Evolutionary conservation across 2,888 invertebrate species (phyloP), one percentile per base, ranked within the genome.

Genomic region (Ferdinandea cuprea): DNA sequence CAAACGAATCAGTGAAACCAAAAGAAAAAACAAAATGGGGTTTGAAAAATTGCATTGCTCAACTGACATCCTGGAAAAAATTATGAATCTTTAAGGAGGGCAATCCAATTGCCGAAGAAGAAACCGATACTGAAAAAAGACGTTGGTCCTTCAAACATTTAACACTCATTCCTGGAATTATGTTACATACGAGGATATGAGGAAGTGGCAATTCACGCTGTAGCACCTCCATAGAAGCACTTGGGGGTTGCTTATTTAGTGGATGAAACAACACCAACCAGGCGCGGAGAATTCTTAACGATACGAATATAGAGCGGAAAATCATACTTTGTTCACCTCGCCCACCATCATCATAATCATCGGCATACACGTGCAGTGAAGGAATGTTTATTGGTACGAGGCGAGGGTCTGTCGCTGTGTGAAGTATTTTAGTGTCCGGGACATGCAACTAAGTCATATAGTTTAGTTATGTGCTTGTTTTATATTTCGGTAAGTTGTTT

Each of bases 291-390:
- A 25, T 25, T 52, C 42, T 52, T 46, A 65, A 56, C 73, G 46
- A 65, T 73, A 19, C 17, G 13, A 68, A 76, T 76, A 50, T 76
- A 50, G 68, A 76, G 59, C 59, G 68, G 68, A 76, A 76, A 68
- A 54, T 37, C 59, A 44, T 68, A 76, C 59, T 68, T 61, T 66
- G 50, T 58, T 58, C 48, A 50, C 65, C 65, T 56, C 37, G 30
- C 59, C 21, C 44, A 56, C 25, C 21, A 30, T 19, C 37, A 3
- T 0, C 32, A 15, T 11, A 17, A 19, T 13, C 21, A 30, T 11
- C 50, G 6, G 32, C 54, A n/a, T 44, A 44, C 42, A 71, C 37
- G 32, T 58, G 37, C 19, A 21, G 32, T 35, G 11, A 21, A 56
- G 63, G 37, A 63, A 63, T 65, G 35, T 56, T 35, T 13, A 32